A percentile compares a stretch with the other conserved stretches of the same genome.
phyloP scores from a whole-genome alignment of 2,797 vertebrate genomes.

The Lates japonicus region DNA sequence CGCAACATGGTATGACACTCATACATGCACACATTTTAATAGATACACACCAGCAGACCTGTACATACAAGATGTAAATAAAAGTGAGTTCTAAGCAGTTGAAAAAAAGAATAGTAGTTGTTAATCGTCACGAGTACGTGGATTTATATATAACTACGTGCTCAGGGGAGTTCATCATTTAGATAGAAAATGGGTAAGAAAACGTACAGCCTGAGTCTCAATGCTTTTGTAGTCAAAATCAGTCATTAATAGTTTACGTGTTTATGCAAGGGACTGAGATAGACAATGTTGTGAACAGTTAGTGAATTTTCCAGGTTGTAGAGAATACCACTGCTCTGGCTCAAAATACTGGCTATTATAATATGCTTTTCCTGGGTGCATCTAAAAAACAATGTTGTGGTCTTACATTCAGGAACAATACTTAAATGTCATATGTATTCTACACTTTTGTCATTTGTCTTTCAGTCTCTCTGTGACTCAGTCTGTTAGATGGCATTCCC shows the following conservation, averaged over 20 bases:
- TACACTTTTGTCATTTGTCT: no score
- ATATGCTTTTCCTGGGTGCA: background rate
- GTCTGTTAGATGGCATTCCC: no score
- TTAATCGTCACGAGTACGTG: background rate
- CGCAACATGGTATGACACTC: slow-evolving; percentile 47
- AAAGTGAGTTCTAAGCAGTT: slow-evolving; percentile 3
- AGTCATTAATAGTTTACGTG: background rate
- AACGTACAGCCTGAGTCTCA: background rate
- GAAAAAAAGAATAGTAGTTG: background rate
- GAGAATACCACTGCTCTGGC: background rate
- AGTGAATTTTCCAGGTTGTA: background rate
- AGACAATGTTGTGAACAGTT: background rate
- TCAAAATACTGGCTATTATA: no score
- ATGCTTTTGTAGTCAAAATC: slow-evolving; percentile 12
- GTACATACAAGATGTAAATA: slow-evolving; percentile 7
- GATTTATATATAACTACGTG: slow-evolving; percentile 11
- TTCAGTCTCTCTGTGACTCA: no score
- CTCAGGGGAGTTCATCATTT: background rate
- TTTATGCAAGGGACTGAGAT: background rate
- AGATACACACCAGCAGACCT: slow-evolving; percentile 13
- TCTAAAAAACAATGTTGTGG: background rate
- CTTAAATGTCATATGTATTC: no score
- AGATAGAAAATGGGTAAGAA: background rate
- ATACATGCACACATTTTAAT: slow-evolving; percentile 23
- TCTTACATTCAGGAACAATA: background rate